These are phyloP conservation scores for Eudyptes chrysolophus DNA, from an alignment of 2,113 vertebrate species.

Conservation along the genomic window DNA sequence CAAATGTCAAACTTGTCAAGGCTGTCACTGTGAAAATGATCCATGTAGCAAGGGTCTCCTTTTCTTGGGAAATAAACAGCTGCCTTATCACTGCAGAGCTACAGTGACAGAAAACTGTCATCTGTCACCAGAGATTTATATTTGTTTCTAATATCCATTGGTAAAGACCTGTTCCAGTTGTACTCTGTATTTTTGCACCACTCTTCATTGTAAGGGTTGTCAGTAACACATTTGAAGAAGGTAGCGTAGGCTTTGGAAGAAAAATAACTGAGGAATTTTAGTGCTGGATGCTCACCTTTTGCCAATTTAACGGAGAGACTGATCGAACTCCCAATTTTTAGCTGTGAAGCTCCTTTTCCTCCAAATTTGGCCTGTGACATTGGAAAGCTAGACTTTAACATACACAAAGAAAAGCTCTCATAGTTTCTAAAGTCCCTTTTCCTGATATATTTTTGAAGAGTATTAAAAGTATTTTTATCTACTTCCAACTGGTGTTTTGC, in stretches of 20 bases:
- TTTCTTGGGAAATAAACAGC: slow-evolving; percentile 78
- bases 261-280: neutral
- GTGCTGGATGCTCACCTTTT: neutral
- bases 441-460: neutral
- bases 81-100: slow-evolving; percentile 70
- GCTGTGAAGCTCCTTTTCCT: neutral
- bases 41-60: slow-evolving; percentile 76
- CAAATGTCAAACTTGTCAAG: slow-evolving; percentile 85
- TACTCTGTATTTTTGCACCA: neutral
- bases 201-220: neutral
- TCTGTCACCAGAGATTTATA: slow-evolving; percentile 52
- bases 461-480: neutral
- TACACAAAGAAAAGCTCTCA: neutral
- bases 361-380: neutral
- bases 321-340: neutral
- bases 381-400: neutral
- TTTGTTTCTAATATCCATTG: slow-evolving; percentile 44
- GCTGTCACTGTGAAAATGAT: slow-evolving; percentile 81
- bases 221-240: neutral
- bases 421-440: neutral
- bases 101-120: slow-evolving; percentile 61
- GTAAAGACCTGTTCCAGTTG: slow-evolving; percentile 32
- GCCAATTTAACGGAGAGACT: neutral
- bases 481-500: neutral
- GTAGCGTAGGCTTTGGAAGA: neutral